Percentiles rank a stretch among this genome's conserved stretches.
Evolutionary conservation across 2,888 invertebrate species (phyloP).

Genomic region (Gymnocheta viridis): DNA sequence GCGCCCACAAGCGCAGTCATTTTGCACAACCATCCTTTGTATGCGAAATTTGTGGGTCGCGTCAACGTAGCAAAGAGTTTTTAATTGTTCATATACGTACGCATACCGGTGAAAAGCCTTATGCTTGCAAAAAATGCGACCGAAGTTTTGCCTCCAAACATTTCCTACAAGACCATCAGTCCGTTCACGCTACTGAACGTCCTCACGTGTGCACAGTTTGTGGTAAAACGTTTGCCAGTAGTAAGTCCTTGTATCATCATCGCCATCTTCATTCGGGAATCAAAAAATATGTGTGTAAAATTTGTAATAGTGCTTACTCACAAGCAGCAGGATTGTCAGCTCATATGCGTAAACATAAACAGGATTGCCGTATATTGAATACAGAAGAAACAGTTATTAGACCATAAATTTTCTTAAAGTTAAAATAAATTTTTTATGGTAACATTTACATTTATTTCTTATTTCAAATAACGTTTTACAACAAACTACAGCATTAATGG

Average conservation of each 20-base stretch:
- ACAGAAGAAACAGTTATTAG: neutral
- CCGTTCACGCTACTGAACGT: slow-evolving; percentile 78
- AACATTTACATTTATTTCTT: slow-evolving; percentile 38
- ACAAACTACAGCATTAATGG: slow-evolving; percentile 43
- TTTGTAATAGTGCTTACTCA: slow-evolving; percentile 77
- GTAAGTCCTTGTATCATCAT: slow-evolving; percentile 77
- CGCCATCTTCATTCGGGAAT: slow-evolving; percentile 76
- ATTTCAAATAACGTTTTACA: slow-evolving; percentile 49
- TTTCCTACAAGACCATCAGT: slow-evolving; percentile 76
- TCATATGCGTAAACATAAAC: slow-evolving; percentile 78
- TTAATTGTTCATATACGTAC: slow-evolving; percentile 76
- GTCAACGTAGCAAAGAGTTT: slow-evolving; percentile 76
- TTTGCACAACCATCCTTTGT: slow-evolving; percentile 76
- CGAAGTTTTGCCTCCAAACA: slow-evolving; percentile 76
- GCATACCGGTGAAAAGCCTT: slow-evolving; percentile 78
- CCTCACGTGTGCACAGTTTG: slow-evolving; percentile 76
- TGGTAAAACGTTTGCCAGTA: slow-evolving; percentile 76
- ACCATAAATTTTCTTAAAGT: neutral
- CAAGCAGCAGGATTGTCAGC: slow-evolving; percentile 79
- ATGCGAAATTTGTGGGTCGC: slow-evolving; percentile 78
- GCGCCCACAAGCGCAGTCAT: slow-evolving; percentile 75
- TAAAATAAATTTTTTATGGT: neutral
- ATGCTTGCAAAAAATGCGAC: slow-evolving; percentile 74
- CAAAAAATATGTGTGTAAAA: slow-evolving; percentile 78
- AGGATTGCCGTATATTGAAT: slow-evolving; percentile 50